Base-by-base conservation (phyloP, 1,140 invertebrate genomes). In the Halyomorpha halys region DNA sequence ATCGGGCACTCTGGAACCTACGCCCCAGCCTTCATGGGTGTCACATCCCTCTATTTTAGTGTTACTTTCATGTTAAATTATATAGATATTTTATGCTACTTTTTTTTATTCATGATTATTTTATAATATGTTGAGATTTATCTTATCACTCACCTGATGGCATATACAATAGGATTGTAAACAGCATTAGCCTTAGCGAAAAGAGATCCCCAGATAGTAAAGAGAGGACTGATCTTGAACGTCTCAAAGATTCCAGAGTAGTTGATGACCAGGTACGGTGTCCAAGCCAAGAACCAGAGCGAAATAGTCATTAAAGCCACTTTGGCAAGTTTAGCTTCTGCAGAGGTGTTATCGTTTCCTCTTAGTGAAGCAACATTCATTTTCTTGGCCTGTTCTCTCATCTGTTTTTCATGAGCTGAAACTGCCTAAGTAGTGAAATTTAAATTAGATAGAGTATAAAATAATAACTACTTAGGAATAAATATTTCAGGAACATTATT, bases 241-340 rank as follows among this genome's bases (percentile, higher is more conserved):
- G 74, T 76, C 61, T 82, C 78, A 70, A 90, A 89, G 54, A 91
- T 82, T 2, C 86, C 89, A 63, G 83, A 77, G 71, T 79, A 85
- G 71, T 90, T 90, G 68, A 90, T 89, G 19, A 88, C 82, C 19
- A 89, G 72, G 71, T 90, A 90, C n/a, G 87, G 87, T 15, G 87
- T 89, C 87, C 87, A 90, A 3, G 89, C 89, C 76, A 90, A 80
- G 74, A 91, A 85, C 86, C 87, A 93, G 62, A 91, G 73, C 0
- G 83, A 80, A 61, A 91, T 88, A 45, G 88, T 91, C 75, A 86
- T 87, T 69, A 91, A 75, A 27, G 89, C 87, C 61, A 91, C 83
- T 77, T 89, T 89, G 44, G 87, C 87, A 66, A 89, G 72, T 78
- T 87, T 87, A 69, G 80, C 82, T 77, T 88, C 86, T 15, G 86